Conservation (phyloP, 2,888 invertebrate genomes). For the Ochlodes sylvanus region DNA sequence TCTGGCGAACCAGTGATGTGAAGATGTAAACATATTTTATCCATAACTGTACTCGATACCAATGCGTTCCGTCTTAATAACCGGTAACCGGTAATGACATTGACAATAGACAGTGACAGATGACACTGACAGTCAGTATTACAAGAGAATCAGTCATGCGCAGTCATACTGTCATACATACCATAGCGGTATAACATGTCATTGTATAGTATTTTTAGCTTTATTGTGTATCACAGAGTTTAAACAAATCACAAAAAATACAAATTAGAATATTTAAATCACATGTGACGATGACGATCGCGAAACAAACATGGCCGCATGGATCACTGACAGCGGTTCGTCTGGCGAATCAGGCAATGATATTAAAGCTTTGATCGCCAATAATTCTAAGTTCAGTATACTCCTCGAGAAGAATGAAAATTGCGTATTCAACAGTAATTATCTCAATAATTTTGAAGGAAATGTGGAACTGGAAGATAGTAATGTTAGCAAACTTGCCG, state of each 20-base stretch:
- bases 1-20: conserved; percentile 51
- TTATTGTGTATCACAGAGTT: no score
- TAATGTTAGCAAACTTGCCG: conserved; percentile 46
- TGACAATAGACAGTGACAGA: conserved; percentile 7
- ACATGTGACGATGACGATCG: conserved; percentile 8
- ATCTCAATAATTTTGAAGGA: conserved; percentile 3
- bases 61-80: conserved; percentile 37
- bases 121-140: no score
- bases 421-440: conserved; percentile 13
- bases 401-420: conserved; percentile 23
- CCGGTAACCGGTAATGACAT: conserved; percentile 4
- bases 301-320: conserved; percentile 74
- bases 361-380: conserved; percentile 43
- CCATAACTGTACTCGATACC: conserved; percentile 43
- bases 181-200: no score
- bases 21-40: conserved; percentile 25
- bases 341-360: conserved; percentile 52
- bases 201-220: no score
- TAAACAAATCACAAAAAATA: background rate
- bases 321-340: conserved; percentile 64
- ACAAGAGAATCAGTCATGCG: no score
- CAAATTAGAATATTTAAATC: background rate
- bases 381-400: conserved; percentile 43
- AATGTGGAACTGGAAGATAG: conserved; percentile 42
- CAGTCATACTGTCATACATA: no score